A percentile compares a stretch with the other conserved stretches of the same genome.
Conservation (phyloP, 2,113 vertebrate genomes). For the Aldabrachelys gigantea region DNA sequence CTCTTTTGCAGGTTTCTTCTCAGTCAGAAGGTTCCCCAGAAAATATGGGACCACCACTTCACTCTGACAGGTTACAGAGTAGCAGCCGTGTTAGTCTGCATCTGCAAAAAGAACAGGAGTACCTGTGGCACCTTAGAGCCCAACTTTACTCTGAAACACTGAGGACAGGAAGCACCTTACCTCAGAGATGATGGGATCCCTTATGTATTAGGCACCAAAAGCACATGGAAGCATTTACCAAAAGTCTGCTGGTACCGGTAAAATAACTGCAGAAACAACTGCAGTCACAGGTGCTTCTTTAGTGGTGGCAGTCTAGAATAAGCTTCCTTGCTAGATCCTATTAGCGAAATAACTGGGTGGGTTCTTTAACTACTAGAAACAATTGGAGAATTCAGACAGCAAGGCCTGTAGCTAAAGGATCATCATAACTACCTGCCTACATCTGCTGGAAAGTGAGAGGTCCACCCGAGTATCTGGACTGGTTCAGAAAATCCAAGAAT, state of each 20-base stretch:
- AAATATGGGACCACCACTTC: rapidly evolving
- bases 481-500: not conserved
- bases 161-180: rapidly evolving
- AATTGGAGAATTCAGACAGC: not conserved
- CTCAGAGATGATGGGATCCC: not conserved
- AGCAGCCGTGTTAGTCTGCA: too few relatives aligned
- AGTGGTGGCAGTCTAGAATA: conserved; percentile 28
- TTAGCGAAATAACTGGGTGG: not conserved
- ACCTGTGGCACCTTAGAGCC: too few relatives aligned
- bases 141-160: not conserved
- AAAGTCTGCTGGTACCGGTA: not conserved
- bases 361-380: conserved; percentile 44
- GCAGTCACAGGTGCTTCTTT: conserved; percentile 26
- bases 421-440: conserved; percentile 18
- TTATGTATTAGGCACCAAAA: not conserved
- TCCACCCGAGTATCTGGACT: not conserved
- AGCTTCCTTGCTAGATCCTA: not conserved
- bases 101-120: too few relatives aligned
- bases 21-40: rapidly evolving
- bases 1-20: not conserved
- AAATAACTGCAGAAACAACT: conserved; percentile 1
- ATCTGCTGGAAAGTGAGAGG: not conserved
- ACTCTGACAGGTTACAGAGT: not conserved
- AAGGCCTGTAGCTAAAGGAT: conserved; percentile 28
- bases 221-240: not conserved